Percentiles rank a stretch among this genome's conserved stretches.
Evolutionary conservation across 2,888 invertebrate species (phyloP).

Genomic region (Hirtodrosophila alboralis): DNA sequence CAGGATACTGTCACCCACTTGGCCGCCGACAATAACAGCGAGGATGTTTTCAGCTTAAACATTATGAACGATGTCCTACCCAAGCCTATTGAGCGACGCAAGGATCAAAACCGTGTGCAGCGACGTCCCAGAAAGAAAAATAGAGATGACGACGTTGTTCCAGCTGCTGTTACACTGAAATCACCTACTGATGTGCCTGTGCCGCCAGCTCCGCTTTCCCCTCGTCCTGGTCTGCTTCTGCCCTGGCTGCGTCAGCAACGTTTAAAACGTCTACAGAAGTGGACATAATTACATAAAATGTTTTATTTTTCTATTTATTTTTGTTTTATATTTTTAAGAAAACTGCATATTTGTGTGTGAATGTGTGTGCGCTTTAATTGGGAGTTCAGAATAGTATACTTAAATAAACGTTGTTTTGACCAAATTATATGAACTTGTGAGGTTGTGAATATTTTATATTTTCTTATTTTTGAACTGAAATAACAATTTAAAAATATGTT

Average conservation of each 20-base stretch:
- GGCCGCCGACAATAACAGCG: conserved; percentile 48
- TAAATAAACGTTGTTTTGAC: too few species aligned
- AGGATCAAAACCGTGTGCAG: conserved; percentile 5
- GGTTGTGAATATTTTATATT: too few species aligned
- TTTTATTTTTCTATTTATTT: not conserved
- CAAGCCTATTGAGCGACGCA: conserved; percentile 34
- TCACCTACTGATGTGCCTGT: conserved; percentile 23
- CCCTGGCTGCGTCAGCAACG: conserved; percentile 67
- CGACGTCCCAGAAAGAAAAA: conserved; percentile 23
- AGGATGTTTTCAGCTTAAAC: conserved; percentile 66
- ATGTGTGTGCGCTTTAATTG: not conserved
- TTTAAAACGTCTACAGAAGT: conserved; percentile 38
- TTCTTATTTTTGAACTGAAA: too few species aligned
- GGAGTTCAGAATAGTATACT: not conserved
- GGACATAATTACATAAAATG: not conserved
- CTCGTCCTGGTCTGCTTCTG: conserved; percentile 40
- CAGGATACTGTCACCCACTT: conserved; percentile 67
- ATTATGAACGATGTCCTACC: conserved; percentile 58
- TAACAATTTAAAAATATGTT: not conserved
- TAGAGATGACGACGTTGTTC: conserved; percentile 4
- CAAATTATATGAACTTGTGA: too few species aligned
- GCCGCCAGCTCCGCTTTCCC: conserved; percentile 19
- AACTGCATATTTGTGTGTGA: not conserved
- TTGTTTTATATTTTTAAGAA: conserved; percentile 54
- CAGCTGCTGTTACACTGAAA: conserved; percentile 26